Percentiles rank a stretch among this genome's conserved stretches.
Evolutionary conservation across 2,113 vertebrate species (phyloP).

Genomic region (Dissostichus mawsoni): DNA sequence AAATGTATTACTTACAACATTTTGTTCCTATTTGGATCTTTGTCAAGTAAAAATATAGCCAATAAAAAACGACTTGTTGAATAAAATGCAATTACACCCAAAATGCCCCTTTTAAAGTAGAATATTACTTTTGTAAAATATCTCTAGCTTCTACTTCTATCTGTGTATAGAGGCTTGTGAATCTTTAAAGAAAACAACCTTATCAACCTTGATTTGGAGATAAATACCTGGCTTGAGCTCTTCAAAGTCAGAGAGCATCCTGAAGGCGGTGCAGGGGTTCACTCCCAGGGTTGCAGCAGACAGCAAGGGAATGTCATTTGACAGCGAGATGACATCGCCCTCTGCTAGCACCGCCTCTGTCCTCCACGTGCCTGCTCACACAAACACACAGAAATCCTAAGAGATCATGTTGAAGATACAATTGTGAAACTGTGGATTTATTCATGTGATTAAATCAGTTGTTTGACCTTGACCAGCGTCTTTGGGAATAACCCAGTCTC

Average conservation of each 20-base stretch:
- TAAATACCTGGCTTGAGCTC: slow-evolving; percentile 86
- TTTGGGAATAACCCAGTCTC: slow-evolving; percentile 92
- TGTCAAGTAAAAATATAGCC: too few relatives aligned
- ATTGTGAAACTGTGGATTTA: neutral
- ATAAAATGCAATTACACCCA: too few relatives aligned
- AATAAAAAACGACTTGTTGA: too few relatives aligned
- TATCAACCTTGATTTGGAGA: neutral
- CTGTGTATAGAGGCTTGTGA: neutral
- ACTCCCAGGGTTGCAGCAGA: slow-evolving; percentile 91
- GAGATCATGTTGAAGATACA: neutral
- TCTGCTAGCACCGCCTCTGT: slow-evolving; percentile 85
- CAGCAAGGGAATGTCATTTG: slow-evolving; percentile 88
- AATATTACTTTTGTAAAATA: neutral
- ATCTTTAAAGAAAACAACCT: neutral
- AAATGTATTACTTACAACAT: too few relatives aligned
- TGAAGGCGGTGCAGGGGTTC: slow-evolving; percentile 95
- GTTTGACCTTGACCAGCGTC: slow-evolving; percentile 88
- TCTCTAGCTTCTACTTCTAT: neutral
- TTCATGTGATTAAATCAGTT: neutral
- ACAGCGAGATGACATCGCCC: slow-evolving; percentile 83
- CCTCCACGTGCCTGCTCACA: slow-evolving; percentile 90
- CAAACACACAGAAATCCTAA: neutral
- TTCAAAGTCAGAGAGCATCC: slow-evolving; percentile 93
- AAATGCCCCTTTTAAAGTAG: neutral
- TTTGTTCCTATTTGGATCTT: too few relatives aligned